These are phyloP conservation scores for Telmatherina bonti DNA, from an alignment of 2,797 vertebrate species.

Conservation along the genomic window DNA sequence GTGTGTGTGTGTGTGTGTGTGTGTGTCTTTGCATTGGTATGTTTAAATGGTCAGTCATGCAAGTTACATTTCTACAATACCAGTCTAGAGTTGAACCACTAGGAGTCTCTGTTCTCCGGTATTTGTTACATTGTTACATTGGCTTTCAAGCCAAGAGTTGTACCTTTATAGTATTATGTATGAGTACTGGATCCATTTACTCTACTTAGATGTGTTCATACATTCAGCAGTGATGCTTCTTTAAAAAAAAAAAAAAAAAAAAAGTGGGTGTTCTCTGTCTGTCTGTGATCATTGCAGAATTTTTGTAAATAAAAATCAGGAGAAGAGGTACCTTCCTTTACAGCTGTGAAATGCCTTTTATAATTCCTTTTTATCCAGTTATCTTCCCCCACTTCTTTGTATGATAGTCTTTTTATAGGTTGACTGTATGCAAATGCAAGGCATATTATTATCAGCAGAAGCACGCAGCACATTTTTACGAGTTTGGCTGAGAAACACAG, in stretches of 20 bases:
- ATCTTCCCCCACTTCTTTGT: not conserved
- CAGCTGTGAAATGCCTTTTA: not conserved
- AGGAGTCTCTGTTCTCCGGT: constrained; percentile 60
- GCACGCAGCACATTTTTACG: not conserved
- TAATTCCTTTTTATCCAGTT: not conserved
- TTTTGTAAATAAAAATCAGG: not conserved
- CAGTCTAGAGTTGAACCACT: constrained; percentile 42
- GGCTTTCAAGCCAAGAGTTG: constrained; percentile 1
- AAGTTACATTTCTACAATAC: constrained; percentile 26
- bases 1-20: constrained; percentile 25
- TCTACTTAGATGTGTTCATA: not conserved
- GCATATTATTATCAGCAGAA: not conserved
- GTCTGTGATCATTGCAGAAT: not conserved
- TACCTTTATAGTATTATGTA: not conserved
- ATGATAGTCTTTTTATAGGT: not conserved
- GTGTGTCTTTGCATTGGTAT: constrained; percentile 45
- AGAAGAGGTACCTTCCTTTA: not conserved
- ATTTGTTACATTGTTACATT: constrained; percentile 1
- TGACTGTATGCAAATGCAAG: not conserved
- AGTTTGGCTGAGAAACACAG: not conserved
- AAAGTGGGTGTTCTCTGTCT: not conserved
- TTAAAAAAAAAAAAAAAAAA: too few relatives aligned
- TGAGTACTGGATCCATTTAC: not conserved
- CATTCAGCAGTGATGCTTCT: not conserved
- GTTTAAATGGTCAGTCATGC: constrained; percentile 61